Percentiles rank a stretch among this genome's conserved stretches.
These are phyloP conservation scores for Sorex maritimensis DNA, from an alignment of 2,797 vertebrate genomes.

Conservation along the genomic window DNA sequence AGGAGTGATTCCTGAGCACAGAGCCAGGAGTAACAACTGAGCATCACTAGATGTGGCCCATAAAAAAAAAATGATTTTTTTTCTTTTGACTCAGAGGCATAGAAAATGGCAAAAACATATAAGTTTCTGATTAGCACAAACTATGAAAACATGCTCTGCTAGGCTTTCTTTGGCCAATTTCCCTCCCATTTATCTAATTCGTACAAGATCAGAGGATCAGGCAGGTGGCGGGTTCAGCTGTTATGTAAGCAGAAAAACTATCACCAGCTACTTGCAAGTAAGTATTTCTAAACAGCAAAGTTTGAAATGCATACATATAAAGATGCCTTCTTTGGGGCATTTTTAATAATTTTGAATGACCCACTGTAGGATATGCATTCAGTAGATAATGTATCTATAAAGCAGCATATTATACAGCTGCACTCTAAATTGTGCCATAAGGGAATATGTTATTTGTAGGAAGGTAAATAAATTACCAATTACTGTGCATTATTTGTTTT, in stretches of 20 bases:
- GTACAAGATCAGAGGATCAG: not conserved
- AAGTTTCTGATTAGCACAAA: not conserved
- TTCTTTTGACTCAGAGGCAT: not conserved
- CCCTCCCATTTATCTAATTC: constrained; percentile 5
- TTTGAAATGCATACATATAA: not conserved
- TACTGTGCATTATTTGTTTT: constrained; percentile 1
- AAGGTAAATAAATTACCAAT: constrained; percentile 58
- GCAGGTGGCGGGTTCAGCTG: too few relatives aligned
- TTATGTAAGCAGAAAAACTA: too few relatives aligned
- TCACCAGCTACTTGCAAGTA: too few relatives aligned
- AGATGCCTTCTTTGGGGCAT: not conserved
- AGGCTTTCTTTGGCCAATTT: constrained; percentile 26
- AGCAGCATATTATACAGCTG: not conserved
- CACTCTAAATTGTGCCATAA: constrained; percentile 13
- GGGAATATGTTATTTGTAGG: constrained; percentile 11
- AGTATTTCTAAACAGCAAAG: not conserved
- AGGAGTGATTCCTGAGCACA: too few relatives aligned
- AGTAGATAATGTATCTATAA: constrained; percentile 11
- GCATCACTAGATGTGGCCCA: too few relatives aligned
- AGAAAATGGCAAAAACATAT: not conserved
- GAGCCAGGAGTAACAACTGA: too few relatives aligned
- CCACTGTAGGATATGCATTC: not conserved
- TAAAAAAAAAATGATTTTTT: too few relatives aligned
- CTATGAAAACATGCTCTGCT: constrained; percentile 4
- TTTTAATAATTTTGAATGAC: constrained; percentile 61